These are phyloP conservation scores for Poeciliopsis gracilis DNA, from an alignment of 2,797 vertebrate species.

Conservation along the genomic window DNA sequence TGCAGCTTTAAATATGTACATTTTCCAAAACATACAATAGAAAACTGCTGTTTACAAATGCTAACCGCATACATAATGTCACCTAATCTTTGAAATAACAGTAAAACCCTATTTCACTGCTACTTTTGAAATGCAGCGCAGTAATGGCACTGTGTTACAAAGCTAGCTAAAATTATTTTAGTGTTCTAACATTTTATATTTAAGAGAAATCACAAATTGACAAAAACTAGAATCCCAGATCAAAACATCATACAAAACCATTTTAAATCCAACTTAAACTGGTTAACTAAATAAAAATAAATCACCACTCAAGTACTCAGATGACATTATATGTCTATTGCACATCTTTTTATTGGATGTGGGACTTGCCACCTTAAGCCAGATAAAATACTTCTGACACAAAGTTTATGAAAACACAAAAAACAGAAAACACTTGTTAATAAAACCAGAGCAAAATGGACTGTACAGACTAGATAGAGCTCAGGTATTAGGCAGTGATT, in stretches of 20 bases:
- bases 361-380: not conserved
- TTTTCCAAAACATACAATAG: not conserved
- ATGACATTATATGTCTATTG: not conserved
- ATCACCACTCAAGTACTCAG: not conserved
- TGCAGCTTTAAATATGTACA: not conserved
- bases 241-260: not conserved
- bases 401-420: not conserved
- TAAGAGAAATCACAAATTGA: not conserved
- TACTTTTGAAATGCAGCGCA: not conserved
- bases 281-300: not conserved
- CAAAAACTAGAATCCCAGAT: not conserved
- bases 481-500: conserved; percentile 39
- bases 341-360: not conserved
- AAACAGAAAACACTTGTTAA: not conserved
- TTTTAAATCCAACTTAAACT: not conserved
- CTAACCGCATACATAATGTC: not conserved
- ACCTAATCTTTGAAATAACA: not conserved
- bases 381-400: not conserved
- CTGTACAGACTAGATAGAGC: conserved; percentile 23
- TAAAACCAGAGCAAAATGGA: conserved; percentile 5
- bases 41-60: not conserved
- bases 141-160: not conserved
- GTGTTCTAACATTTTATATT: not conserved
- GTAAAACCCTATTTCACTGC: not conserved
- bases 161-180: not conserved